phyloP scores from a whole-genome alignment of 1,140 invertebrate species.

The Pseudomyrmex flavicornis region DNA sequence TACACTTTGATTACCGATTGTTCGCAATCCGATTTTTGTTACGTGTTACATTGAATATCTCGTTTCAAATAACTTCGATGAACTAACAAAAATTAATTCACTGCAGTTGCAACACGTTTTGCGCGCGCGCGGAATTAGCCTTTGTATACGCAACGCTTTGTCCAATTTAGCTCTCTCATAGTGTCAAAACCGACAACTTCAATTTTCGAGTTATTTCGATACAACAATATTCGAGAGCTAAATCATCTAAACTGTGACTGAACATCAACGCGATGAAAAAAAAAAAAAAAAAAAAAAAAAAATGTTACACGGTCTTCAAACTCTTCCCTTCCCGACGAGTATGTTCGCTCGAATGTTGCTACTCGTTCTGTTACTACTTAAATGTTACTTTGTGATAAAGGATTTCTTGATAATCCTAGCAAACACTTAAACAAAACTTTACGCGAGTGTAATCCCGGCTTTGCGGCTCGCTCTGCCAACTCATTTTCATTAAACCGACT shows the following conservation, averaged over 20 bases:
- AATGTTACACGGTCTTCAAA: not conserved
- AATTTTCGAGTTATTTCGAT: constrained; percentile 12
- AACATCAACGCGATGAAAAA: not conserved
- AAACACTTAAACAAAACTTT: constrained; percentile 56
- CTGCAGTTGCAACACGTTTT: constrained; percentile 34
- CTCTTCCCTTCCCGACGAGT: not conserved
- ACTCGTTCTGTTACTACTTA: constrained; percentile 11
- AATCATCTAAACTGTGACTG: constrained; percentile 1
- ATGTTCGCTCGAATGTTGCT: constrained; percentile 7
- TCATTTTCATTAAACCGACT: constrained; percentile 41
- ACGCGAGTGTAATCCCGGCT: constrained; percentile 37
- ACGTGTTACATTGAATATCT: constrained; percentile 1
- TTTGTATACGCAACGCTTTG: constrained; percentile 21
- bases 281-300: too few relatives aligned
- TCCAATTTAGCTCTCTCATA: constrained; percentile 24
- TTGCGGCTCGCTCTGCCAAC: constrained; percentile 38
- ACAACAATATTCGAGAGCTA: not conserved
- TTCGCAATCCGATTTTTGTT: constrained; percentile 12
- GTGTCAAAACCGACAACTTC: constrained; percentile 14
- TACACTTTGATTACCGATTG: not conserved
- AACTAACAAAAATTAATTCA: constrained; percentile 54
- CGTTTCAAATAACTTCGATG: constrained; percentile 20
- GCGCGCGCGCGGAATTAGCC: constrained; percentile 18
- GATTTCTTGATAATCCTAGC: constrained; percentile 35
- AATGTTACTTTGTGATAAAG: constrained; percentile 25